These are phyloP conservation scores for Ceratothoa steindachneri DNA, from an alignment of 2,888 invertebrate genomes.

Conservation along the genomic window DNA sequence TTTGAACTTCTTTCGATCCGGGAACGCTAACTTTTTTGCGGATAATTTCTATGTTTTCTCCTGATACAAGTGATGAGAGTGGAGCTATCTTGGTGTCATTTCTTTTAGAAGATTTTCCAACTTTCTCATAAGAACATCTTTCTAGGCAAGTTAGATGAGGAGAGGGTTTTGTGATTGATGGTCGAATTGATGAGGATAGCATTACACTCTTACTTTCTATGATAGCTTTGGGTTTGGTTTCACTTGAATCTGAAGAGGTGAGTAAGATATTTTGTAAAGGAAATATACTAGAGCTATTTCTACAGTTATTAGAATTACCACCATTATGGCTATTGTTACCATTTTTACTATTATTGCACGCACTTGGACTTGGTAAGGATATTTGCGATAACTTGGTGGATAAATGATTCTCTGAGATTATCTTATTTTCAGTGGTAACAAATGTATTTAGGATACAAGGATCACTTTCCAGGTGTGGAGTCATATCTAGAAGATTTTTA, in stretches of 20 bases:
- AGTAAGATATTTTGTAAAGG: neutral
- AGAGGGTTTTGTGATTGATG: neutral
- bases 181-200: neutral
- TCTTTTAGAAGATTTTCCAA: slow-evolving; percentile 21
- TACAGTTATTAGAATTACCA: neutral
- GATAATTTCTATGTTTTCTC: slow-evolving; percentile 49
- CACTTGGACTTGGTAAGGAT: no score
- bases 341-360: no score
- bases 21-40: slow-evolving; percentile 36
- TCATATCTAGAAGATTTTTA: no score
- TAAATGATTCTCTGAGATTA: no score
- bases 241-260: neutral
- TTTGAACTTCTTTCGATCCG: slow-evolving; percentile 45
- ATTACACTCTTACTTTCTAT: neutral
- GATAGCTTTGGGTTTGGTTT: neutral
- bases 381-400: neutral
- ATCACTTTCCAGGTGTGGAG: no score
- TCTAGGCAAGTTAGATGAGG: no score
- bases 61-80: slow-evolving; percentile 47
- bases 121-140: no score
- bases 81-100: slow-evolving; percentile 36
- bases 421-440: no score
- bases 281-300: neutral
- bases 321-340: neutral
- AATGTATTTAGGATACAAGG: no score